Base-by-base conservation (phyloP, 35 echinoderm and acorn worm genomes). In the Ophioderma brevispina region DNA sequence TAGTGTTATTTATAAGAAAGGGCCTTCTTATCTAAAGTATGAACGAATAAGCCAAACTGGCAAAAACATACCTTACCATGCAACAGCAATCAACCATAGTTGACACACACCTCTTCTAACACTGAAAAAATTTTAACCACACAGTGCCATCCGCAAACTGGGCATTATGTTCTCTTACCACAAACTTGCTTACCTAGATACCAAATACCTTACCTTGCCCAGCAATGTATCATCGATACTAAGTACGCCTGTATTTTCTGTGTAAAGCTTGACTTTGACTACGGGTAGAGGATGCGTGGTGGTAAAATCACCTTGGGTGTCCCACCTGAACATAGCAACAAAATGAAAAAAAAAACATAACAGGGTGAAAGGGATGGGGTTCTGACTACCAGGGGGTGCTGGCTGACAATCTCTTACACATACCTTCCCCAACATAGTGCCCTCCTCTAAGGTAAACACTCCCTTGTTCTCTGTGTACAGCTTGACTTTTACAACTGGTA, bases 211-310 rank as follows among this genome's bases (percentile, higher is more conserved):
- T 87, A 98, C 96, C 94, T 99, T 99, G 13, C 97, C 97, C 49
- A 99, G 91, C 25, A 99, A 77, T 33, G 97, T 99, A 81, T 99
- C 97, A 86, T 99, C 97, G 14, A 99, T 99, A 90, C 97, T 99
- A 1, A 99, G 91, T 40, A 99, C 94, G 41, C 97, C 97, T 33
- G 97, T 99, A 70, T 95, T 99, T 88, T 99, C 97, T 37, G 97
- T 99, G 84, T 95, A 99, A 0, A 99, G 88, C 70, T 99, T 99
- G 38, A 99, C 83, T 88, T 99, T 99, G 77, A 99, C 97, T 1
- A 99, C 91, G 76, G 97, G 97, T 31, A 99, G 84, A 31, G 97
- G 97, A 50, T 99, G 97, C 1, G 92, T 99, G 6, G 97, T 99
- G 21, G 97, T 95, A 76, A 99, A 99, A 76, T 99, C 97, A n/a